Evolutionary conservation across 2,113 vertebrate species (phyloP), one percentile per base, ranked within the genome.

Genomic region (Otus sunia): DNA sequence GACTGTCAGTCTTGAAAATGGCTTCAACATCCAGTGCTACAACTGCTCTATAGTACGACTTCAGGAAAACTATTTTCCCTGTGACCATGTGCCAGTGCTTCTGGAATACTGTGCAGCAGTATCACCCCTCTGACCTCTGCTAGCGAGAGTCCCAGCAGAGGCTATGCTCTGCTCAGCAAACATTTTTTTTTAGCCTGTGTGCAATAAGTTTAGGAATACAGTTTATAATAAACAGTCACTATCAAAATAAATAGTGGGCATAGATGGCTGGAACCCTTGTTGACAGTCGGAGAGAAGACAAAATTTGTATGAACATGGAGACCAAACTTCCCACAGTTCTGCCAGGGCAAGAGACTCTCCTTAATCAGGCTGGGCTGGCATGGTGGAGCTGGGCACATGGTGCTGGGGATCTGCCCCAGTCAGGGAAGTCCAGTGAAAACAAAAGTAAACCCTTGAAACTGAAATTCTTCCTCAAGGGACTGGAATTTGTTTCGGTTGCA

Each of bases 51-150:
- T 6, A 15, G 55, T 60, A 29, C 3, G 1, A 6, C 45, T 73
- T 71, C 27, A 64, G 47, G 59, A 84, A 84, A 86, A 71, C 11
- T 13, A 27, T 66, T 76, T 78, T 26, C 23, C 25, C 32, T 0
- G 0, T 69, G 39, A 59, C 43, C 0, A 0, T 36, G 17, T 50
- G 43, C 49, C 66, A 88, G 26, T 0, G 1, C 22, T 94, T 85
- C 55, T 73, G 37, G 78, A 41, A 55, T 27, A 12, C 87, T 58
- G 56, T 59, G 34, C 77, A 90, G 85, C 64, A 92, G 37, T 45
- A 64, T 58, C 37, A 10, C 4, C 25, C 26, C n/a, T 92, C 82
- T 69, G 69, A 71, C 64, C 15, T 87, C 60, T 85, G 50, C 47
- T n/a, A 56, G 26, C 13, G 37, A 56, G 66, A 56, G 67, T 43